Evolutionary conservation across 2,113 vertebrate genomes (phyloP).

Genomic region (Datnioides undecimradiatus): DNA sequence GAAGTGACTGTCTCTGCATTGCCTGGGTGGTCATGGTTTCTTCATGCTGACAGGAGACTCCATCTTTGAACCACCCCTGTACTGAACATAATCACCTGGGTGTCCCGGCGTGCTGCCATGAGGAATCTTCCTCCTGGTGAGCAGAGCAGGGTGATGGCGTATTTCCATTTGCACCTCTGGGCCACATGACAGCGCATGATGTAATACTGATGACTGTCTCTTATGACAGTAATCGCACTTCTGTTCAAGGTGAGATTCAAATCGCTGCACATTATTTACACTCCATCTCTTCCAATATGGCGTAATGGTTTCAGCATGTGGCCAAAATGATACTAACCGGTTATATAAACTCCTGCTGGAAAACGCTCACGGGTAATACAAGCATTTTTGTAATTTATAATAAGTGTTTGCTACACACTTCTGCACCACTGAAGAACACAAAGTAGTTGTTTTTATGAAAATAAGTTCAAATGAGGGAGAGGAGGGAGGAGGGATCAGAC

Average conservation of each 20-base stretch:
- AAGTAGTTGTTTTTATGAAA: neutral
- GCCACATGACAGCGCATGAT: neutral
- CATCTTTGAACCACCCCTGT: neutral
- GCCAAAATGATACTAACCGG: neutral
- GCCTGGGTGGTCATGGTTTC: too few relatives aligned
- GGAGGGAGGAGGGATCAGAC: too few relatives aligned
- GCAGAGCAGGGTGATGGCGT: neutral
- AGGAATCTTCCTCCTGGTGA: neutral
- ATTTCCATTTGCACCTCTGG: constrained; percentile 4
- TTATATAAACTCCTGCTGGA: constrained; percentile 14
- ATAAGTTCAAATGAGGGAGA: neutral
- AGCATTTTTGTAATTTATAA: neutral
- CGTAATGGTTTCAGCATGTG: neutral
- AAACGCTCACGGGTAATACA: neutral
- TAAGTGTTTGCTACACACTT: neutral
- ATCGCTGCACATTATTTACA: constrained; percentile 37
- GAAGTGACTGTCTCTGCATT: too few relatives aligned
- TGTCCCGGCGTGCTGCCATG: too few relatives aligned
- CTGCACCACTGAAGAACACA: neutral
- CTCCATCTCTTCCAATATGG: constrained; percentile 3
- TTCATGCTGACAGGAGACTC: neutral
- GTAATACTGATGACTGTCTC: constrained; percentile 8
- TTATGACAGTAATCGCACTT: constrained; percentile 3
- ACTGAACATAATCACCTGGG: neutral
- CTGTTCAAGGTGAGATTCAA: constrained; percentile 45